Evolutionary conservation across 92 coral and sea anemone species (phyloP), one percentile per base, ranked within the genome.

Genomic region (Epizoanthus scotinus): DNA sequence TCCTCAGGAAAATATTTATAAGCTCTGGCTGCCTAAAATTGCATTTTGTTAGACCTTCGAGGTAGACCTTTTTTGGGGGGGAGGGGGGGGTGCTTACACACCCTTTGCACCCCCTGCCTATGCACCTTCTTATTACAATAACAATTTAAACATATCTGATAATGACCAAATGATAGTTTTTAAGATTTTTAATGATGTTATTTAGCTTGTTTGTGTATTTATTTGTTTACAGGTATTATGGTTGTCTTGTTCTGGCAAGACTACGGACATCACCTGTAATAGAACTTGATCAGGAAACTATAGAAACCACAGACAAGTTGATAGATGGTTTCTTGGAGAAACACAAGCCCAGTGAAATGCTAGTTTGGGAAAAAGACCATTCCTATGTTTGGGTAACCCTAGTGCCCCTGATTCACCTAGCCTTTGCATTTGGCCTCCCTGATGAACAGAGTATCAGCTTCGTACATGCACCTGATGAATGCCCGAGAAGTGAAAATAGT

Each of bases 311-410:
- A 22, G 89, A 94, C 67, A 71, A 71, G 74, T 84, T 86, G 53
- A 83, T 92, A 54, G 88, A 90, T 31, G 28, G 66, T 36, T 94
- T 92, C 78, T 69, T 92, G 49, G 73, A 74, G 17, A 58, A 31
- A 34, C 82, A 86, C 47, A 63, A 44, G 2, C 91, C 94, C 27
- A 27, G 58, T 24, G 84, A 80, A 70, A 86, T 94, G 47, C 75
- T 89, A 21, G 59, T 42, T 18, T 92, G 79, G 78, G 93, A 94
- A 62, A 81, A 61, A 42, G 82, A 82, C 17, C 81, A 77, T 47
- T 60, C 74, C 52, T 94, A 90, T 53, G 97, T 94, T 2, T 94
- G 98, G 98, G 89, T 94, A 83, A 90, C 97, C n/a, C 84, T 94
- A 31, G 84, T 85, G 8, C 98, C 98, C 0, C 70, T 91, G 3